Evolutionary conservation across 2,113 vertebrate genomes (phyloP).

Genomic region (Rattus rattus): DNA sequence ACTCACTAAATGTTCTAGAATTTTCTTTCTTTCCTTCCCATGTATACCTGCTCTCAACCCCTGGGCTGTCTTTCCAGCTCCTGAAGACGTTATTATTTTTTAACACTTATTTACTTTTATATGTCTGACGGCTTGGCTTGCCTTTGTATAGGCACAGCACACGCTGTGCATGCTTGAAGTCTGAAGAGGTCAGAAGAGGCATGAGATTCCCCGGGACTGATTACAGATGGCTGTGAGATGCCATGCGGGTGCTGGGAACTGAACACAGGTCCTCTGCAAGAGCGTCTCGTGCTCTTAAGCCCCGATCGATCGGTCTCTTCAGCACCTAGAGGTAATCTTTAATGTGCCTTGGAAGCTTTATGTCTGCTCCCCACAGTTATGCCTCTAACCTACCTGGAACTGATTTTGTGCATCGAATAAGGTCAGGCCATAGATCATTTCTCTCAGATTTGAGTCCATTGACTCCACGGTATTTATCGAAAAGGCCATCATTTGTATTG

Average conservation of each 20-base stretch:
- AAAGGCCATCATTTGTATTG: not conserved
- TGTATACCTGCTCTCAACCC: not conserved
- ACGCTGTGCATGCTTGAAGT: not conserved
- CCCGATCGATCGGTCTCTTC: not conserved
- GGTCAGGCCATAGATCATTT: not conserved
- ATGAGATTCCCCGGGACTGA: not conserved
- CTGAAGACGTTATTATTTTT: not conserved
- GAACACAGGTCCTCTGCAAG: not conserved
- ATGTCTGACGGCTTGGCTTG: not conserved
- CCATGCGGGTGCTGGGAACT: not conserved
- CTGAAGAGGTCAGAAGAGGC: not conserved
- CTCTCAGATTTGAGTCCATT: not conserved
- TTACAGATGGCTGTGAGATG: not conserved
- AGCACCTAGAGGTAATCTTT: not conserved
- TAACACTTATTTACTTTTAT: not conserved
- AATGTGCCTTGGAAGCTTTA: not conserved
- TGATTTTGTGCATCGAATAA: not conserved
- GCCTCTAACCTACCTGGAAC: not conserved
- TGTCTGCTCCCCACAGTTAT: not conserved
- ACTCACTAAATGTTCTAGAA: not conserved
- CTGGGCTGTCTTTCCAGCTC: not conserved
- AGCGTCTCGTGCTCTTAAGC: not conserved
- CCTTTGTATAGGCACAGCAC: not conserved
- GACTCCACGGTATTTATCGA: not conserved
- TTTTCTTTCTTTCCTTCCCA: not conserved